These are phyloP conservation scores for Scaptomyza pallida DNA, from an alignment of 1,140 invertebrate genomes.

Conservation along the genomic window DNA sequence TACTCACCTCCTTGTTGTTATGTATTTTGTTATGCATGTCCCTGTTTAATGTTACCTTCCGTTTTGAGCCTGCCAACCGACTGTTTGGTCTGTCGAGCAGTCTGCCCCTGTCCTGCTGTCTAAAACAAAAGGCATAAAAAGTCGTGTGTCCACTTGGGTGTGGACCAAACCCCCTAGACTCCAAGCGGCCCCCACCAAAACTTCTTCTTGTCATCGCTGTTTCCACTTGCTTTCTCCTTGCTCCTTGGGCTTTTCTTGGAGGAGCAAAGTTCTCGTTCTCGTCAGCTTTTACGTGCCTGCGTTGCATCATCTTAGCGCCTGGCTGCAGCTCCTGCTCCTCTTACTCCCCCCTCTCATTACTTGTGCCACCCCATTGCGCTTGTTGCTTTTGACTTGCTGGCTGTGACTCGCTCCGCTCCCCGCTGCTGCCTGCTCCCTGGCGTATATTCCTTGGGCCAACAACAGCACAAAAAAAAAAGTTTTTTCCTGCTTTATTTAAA, in stretches of 20 bases:
- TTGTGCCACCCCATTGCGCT: conserved; percentile 45
- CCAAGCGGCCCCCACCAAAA: conserved; percentile 10
- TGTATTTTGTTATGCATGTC: conserved; percentile 46
- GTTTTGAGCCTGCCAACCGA: conserved; percentile 1
- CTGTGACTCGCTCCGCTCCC: not conserved
- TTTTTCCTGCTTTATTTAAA: conserved; percentile 59
- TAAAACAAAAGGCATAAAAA: conserved; percentile 43
- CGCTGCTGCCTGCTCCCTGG: conserved; percentile 32
- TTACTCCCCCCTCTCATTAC: not conserved
- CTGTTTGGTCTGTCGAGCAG: not conserved
- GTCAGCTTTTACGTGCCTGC: conserved; percentile 54
- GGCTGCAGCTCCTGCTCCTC: conserved; percentile 22
- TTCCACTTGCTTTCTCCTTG: not conserved
- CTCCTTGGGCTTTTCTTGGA: not conserved
- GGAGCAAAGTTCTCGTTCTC: conserved; percentile 16
- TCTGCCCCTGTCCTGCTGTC: conserved; percentile 1
- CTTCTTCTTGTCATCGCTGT: conserved; percentile 1
- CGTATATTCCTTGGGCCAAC: conserved; percentile 57
- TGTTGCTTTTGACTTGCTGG: conserved; percentile 63
- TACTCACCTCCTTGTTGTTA: conserved; percentile 9
- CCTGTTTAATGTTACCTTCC: conserved; percentile 43
- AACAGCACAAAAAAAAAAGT: conserved; percentile 31
- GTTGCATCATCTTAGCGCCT: conserved; percentile 55
- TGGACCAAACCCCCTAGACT: not conserved
- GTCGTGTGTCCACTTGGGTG: conserved; percentile 31